Percentiles rank a stretch among this genome's conserved stretches.
Evolutionary conservation across 1,140 invertebrate genomes (phyloP).

Genomic region (Ptiloglossa arizonensis): DNA sequence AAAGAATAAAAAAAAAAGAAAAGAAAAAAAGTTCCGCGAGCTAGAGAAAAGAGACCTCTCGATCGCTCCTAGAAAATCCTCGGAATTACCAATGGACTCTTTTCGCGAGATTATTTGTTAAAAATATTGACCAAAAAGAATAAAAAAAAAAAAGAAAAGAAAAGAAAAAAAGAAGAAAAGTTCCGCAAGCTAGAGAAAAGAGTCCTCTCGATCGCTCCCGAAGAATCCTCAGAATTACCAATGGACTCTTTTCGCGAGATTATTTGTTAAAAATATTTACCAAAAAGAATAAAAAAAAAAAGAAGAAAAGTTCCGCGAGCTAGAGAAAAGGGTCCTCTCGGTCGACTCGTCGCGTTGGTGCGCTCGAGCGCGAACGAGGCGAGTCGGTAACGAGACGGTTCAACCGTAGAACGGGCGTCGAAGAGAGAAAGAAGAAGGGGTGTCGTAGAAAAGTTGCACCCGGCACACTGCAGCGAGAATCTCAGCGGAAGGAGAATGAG

Average conservation of each 20-base stretch:
- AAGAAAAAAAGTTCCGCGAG: too few species aligned
- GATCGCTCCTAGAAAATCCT: too few species aligned
- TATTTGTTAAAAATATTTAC: too few species aligned
- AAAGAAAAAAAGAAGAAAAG: conserved; percentile 19
- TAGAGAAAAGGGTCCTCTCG: too few species aligned
- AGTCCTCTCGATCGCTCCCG: background rate
- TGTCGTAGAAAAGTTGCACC: conserved; percentile 79
- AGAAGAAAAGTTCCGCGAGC: too few species aligned
- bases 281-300: too few species aligned
- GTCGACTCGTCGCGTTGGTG: conserved; percentile 1
- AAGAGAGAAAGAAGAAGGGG: conserved; percentile 46
- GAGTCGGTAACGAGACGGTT: background rate
- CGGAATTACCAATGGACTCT: too few species aligned
- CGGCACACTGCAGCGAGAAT: conserved; percentile 78
- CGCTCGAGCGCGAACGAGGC: background rate
- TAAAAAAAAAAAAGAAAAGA: background rate
- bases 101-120: too few species aligned
- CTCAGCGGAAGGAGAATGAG: conserved; percentile 77
- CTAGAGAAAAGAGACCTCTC: too few species aligned
- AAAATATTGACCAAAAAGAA: too few species aligned
- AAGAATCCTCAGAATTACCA: conserved; percentile 25
- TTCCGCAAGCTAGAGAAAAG: background rate
- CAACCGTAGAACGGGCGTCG: background rate
- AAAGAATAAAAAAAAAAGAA: too few species aligned
- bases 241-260: too few species aligned